Evolutionary conservation across 1,140 invertebrate genomes (phyloP).

Genomic region (Daktulosphaira vitifoliae): DNA sequence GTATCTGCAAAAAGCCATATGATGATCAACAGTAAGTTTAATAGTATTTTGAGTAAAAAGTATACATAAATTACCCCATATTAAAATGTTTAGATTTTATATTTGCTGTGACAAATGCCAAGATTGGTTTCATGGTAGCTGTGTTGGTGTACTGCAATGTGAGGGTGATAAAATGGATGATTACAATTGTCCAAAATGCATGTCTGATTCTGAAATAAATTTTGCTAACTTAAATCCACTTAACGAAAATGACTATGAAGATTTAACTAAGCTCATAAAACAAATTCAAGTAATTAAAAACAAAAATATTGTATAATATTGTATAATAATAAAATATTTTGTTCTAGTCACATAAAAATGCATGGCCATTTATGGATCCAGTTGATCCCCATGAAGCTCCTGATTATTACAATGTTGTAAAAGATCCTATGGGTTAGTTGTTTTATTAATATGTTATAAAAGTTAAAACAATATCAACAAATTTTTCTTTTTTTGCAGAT

Average conservation of each 20-base stretch:
- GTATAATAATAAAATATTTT: constrained; percentile 32
- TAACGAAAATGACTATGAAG: constrained; percentile 69
- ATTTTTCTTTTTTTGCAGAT: constrained; percentile 57
- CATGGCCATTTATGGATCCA: constrained; percentile 95
- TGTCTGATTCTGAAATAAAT: constrained; percentile 77
- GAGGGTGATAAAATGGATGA: constrained; percentile 92
- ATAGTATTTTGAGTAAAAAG: not conserved
- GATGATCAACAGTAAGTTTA: constrained; percentile 87
- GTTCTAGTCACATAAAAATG: constrained; percentile 71
- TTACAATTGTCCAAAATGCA: constrained; percentile 93
- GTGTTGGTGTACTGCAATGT: constrained; percentile 88
- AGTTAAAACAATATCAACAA: constrained; percentile 32
- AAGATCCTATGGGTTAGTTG: constrained; percentile 93
- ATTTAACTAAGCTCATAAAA: constrained; percentile 74
- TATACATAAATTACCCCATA: constrained; percentile 5
- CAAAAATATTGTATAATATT: not conserved
- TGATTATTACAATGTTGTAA: constrained; percentile 95
- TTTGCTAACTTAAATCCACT: constrained; percentile 83
- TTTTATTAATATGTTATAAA: not conserved
- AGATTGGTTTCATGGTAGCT: constrained; percentile 97
- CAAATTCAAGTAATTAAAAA: constrained; percentile 66
- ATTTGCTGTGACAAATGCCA: constrained; percentile 97
- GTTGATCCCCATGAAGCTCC: constrained; percentile 91
- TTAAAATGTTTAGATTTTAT: constrained; percentile 61
- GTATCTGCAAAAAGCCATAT: constrained; percentile 90